Evolutionary conservation across 1,140 invertebrate species (phyloP), one percentile per base, ranked within the genome.

Genomic region (Drosophila tropicalis): DNA sequence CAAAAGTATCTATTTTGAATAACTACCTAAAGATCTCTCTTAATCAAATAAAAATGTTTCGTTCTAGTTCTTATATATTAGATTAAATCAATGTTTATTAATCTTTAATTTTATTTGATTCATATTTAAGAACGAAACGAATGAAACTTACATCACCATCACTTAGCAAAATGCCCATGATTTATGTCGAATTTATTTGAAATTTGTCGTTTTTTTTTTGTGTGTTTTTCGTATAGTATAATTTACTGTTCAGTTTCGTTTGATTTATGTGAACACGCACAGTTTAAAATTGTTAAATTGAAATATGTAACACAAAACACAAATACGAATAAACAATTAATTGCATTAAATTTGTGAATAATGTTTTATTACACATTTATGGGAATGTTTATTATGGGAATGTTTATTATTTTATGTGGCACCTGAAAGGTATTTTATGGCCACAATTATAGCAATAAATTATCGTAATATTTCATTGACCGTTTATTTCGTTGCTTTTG

Each of bases 131-230:
- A 29, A 29, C 5, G 5, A 29, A 6, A 39, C 61, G 57, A 70
- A 34, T 56, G 44, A 60, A 81, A 91, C 89, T 91, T 91, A 91
- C 89, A 85, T 91, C 85, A 66, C 90, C 89, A 75, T 91, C 89
- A 76, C 90, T 91, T 65, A 91, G 72, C 72, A 91, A 72, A 75
- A 91, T 91, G 68, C 89, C 89, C 89, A 91, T 91, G 64, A 78
- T 89, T 87, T 89, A 80, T 78, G 63, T 29, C 41, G 51, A 36
- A 64, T 60, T 63, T 70, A 64, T 71, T 70, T 39, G 62, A 64
- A 41, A 67, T 72, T 72, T 51, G 63, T 58, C 58, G 71, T 64
- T 79, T 51, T 83, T 76, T 83, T 76, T 79, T 19, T 32, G 12
- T 79, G 25, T 32, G 12, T 41, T 7, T 57, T 57, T 39, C 34